phyloP scores from a whole-genome alignment of 2,113 vertebrate species.

The Cynopterus brachyotis region DNA sequence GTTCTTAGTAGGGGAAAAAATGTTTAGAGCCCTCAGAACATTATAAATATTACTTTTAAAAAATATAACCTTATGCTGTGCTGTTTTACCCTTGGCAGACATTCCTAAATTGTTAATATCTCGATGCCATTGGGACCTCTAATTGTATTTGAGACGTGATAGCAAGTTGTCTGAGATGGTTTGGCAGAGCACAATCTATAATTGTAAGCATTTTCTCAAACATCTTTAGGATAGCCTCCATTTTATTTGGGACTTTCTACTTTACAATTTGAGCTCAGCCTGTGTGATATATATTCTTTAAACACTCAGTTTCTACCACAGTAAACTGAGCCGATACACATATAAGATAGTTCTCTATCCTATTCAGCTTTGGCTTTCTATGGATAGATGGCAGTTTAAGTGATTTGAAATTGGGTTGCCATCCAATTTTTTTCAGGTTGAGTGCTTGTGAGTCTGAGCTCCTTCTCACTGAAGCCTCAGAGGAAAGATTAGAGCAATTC shows the following conservation, averaged over 20 bases:
- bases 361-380: constrained; percentile 53
- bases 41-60: not conserved
- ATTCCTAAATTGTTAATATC: not conserved
- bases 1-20: not conserved
- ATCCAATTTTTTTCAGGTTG: constrained; percentile 61
- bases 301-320: constrained; percentile 50
- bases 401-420: constrained; percentile 66
- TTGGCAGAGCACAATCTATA: not conserved
- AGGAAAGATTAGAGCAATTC: constrained; percentile 60
- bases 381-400: constrained; percentile 54
- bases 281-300: constrained; percentile 55
- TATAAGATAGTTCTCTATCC: constrained; percentile 29
- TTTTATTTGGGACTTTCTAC: constrained; percentile 45
- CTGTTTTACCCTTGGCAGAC: not conserved
- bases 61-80: not conserved
- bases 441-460: constrained; percentile 46
- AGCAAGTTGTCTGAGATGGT: constrained; percentile 33
- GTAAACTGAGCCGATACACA: constrained; percentile 60
- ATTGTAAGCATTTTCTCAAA: constrained; percentile 29
- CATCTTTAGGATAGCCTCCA: constrained; percentile 35
- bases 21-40: not conserved
- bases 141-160: not conserved
- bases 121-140: not conserved
- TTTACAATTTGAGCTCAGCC: constrained; percentile 47
- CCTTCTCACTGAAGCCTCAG: constrained; percentile 47